Conservation (phyloP, 2,888 invertebrate genomes). For the Ypsolopha sequella region DNA sequence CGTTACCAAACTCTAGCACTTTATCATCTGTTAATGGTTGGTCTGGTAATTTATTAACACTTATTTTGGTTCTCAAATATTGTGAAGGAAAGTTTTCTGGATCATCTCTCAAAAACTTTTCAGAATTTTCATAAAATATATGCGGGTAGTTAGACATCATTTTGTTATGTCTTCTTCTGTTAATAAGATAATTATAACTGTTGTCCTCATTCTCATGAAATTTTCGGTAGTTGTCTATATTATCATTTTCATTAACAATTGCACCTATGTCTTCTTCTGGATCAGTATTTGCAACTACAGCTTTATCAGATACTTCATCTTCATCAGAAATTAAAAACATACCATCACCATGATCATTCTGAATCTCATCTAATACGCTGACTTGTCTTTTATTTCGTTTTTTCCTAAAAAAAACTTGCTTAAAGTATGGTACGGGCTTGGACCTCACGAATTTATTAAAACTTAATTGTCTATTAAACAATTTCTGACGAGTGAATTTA, state of each 20-base stretch:
- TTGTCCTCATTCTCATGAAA: too few relatives aligned
- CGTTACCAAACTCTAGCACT: background rate
- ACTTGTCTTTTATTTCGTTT: conserved; percentile 44
- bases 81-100: conserved; percentile 1
- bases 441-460: too few relatives aligned
- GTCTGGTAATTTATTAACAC: background rate
- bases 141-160: conserved; percentile 56
- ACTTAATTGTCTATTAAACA: too few relatives aligned
- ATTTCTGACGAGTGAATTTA: too few relatives aligned
- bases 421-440: too few relatives aligned
- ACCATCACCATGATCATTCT: too few relatives aligned
- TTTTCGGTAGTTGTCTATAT: conserved; percentile 14
- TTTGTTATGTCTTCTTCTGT: background rate
- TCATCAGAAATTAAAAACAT: conserved; percentile 16
- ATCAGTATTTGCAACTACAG: conserved; percentile 28
- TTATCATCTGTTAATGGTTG: background rate
- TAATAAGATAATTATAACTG: too few relatives aligned
- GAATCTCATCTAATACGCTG: conserved; percentile 11
- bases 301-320: conserved; percentile 35
- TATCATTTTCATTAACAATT: conserved; percentile 10
- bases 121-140: conserved; percentile 36
- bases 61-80: background rate
- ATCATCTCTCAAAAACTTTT: conserved; percentile 16
- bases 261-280: conserved; percentile 16
- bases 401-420: conserved; percentile 24